Base-by-base conservation (phyloP, 2,113 vertebrate genomes). In the Clarias magur region DNA sequence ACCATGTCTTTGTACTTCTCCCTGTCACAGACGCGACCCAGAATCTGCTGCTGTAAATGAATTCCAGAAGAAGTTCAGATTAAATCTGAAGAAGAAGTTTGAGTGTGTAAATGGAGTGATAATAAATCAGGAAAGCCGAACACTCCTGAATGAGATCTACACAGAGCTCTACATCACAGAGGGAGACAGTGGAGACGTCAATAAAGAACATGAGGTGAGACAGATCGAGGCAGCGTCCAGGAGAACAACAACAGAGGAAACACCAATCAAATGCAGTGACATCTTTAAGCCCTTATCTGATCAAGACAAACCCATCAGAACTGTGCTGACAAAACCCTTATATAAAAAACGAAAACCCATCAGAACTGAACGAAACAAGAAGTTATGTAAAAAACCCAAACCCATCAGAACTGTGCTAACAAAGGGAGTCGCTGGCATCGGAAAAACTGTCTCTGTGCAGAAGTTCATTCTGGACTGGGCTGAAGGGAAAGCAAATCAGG, bases 111-210 rank as follows among this genome's bases (percentile, higher is more conserved):
- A 73, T 48, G 70, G 19, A 21, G 70, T 42, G 70, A 42, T 76
- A 3, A 54, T 76, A 27, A 76, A 76, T 5, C 23, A 0, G 73
- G 73, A 2, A n/a, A 27, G 6, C 13, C 75, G 0, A 30, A 15
- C n/a, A 5, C 80, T 88, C 65, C 72, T 86, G 62, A 83, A 73
- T 38, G 57, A 86, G 80, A 90, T 90, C 88, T 90, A 89, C 86
- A 90, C 88, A 80, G 89, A 90, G 73, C 86, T 90, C 75, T 90
- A 89, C 88, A 89, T 90, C 86, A 89, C 90, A 87, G 90, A 89
- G 54, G 88, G 86, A 76, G 87, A 72, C 19, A 78, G 48, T 68
- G 87, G 81, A 81, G 67, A 88, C 4, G 11, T 84, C 67, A 88
- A 70, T 75, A 13, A 68, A 3, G 84, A 90, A 75, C 89, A 88